A percentile compares a stretch with the other conserved stretches of the same genome.
These are phyloP conservation scores for Aldabrachelys gigantea DNA, from an alignment of 2,113 vertebrate species.

Conservation along the genomic window DNA sequence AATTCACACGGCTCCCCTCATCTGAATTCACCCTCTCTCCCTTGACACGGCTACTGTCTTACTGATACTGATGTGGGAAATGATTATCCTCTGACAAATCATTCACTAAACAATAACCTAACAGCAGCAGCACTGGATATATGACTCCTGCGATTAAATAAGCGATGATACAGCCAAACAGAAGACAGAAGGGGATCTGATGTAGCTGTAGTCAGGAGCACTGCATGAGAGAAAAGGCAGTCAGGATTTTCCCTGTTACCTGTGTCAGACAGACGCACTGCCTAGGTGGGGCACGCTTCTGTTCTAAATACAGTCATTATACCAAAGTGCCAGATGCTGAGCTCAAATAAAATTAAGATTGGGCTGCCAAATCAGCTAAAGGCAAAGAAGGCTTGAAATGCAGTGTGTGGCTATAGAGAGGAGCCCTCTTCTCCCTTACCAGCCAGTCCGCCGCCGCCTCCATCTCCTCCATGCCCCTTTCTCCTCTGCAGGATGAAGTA, in stretches of 20 bases:
- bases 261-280: background rate
- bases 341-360: too few species aligned
- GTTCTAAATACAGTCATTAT: background rate
- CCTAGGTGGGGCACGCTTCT: background rate
- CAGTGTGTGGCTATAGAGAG: background rate
- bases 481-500: slow-evolving; percentile 97
- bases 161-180: background rate
- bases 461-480: slow-evolving; percentile 94
- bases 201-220: background rate
- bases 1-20: background rate
- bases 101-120: background rate
- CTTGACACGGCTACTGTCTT: background rate
- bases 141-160: background rate
- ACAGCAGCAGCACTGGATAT: background rate
- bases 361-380: too few species aligned
- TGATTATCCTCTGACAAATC: background rate
- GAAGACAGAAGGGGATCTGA: background rate
- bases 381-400: background rate
- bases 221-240: background rate
- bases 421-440: slow-evolving; percentile 72
- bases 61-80: background rate
- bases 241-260: background rate
- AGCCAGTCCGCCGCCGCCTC: slow-evolving; percentile 85
- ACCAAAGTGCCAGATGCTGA: background rate
- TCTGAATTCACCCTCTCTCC: background rate